Conservation (phyloP, 2,888 invertebrate species). For the Yponomeuta malinellus region DNA sequence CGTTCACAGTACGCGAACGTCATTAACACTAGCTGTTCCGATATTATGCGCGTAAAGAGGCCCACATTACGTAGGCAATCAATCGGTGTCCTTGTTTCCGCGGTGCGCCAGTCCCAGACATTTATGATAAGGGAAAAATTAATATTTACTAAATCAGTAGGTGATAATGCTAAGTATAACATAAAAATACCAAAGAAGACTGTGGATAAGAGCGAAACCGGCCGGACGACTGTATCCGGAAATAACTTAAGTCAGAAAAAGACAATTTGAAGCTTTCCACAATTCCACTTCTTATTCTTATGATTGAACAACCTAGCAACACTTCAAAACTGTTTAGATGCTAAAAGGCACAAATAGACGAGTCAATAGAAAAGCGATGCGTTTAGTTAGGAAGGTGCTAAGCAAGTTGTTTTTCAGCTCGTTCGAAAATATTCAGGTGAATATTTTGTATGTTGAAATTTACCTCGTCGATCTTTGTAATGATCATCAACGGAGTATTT, state of each 20-base stretch:
- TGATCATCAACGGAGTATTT: too few species aligned
- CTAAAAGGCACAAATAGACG: background rate
- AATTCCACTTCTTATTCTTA: background rate
- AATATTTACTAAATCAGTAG: background rate
- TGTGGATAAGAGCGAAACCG: too few species aligned
- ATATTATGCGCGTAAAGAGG: conserved; percentile 25
- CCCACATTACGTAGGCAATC: conserved; percentile 44
- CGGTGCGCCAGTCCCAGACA: background rate
- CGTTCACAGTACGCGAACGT: background rate
- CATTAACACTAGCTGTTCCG: background rate
- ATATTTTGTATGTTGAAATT: background rate
- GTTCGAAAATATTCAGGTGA: background rate
- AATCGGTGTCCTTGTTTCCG: conserved; percentile 22
- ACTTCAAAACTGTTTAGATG: background rate
- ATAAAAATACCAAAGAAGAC: too few species aligned
- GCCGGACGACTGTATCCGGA: too few species aligned
- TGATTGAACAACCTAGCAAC: background rate
- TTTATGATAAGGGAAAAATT: background rate
- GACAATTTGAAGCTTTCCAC: background rate
- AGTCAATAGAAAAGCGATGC: conserved; percentile 43
- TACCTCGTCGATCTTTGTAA: too few species aligned
- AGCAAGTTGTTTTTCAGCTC: conserved; percentile 38
- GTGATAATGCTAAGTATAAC: background rate
- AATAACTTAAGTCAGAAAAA: too few species aligned
- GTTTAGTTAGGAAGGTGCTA: conserved; percentile 32